Base-by-base conservation (phyloP, 2,888 invertebrate genomes). In the Caenorhabditis imperialis region DNA sequence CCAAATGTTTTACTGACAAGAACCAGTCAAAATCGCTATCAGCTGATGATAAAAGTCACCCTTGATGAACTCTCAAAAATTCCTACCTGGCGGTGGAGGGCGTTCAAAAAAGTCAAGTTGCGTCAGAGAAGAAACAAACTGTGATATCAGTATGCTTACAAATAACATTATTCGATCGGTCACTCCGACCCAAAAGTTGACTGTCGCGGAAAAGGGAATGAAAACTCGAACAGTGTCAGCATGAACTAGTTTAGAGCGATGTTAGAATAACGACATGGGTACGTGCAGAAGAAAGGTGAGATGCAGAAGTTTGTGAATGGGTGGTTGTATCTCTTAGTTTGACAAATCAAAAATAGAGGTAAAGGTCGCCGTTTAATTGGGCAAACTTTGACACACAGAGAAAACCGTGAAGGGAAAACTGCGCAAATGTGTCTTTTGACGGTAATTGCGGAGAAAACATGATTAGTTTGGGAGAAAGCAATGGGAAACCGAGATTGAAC, bases 101-200 rank as follows among this genome's bases (percentile, higher is more conserved):
- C 55, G 70, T 42, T 71, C 70, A 51, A 71, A 71, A 60, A 71
- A 71, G 42, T 71, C 70, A 71, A 55, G 61, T 71, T 71, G 70
- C 70, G 70, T 71, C 70, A 71, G 61, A 18, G 50, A 61, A 16
- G 57, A 51, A 35, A 35, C 8, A 47, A 62, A 55, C 20, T 48
- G 54, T n/a, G 70, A 61, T 71, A 71, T 37, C 50, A 71, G 44
- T 27, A 62, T 71, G 61, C 40, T 71, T 71, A 71, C 70, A 71
- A 61, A 62, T 71, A 71, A 50, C 54, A 71, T 61, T 27, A 33
- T 62, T 48, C 48, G 44, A 16, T 14, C 0, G 47, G 50, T 54
- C 53, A 53, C 12, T 40, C 23, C 30, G 30, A 33, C 37, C 48
- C 18, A 53, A 58, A 27, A 38, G 27, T 42, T 35, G 30, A 47